Conservation (phyloP, 2,888 invertebrate genomes). For the Thera britannica region DNA sequence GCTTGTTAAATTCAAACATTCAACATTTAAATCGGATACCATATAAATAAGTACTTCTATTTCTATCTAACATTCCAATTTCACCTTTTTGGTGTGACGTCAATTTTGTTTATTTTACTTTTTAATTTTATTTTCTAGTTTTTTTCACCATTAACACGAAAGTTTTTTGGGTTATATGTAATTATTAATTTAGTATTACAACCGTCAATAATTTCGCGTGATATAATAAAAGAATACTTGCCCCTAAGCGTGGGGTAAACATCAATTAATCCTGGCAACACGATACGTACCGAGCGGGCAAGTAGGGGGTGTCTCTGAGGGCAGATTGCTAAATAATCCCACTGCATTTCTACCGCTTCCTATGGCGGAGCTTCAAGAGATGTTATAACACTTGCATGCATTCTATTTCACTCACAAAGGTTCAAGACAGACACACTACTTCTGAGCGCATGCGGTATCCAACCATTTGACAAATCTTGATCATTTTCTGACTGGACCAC, state of each 20-base stretch:
- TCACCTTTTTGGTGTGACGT: not conserved
- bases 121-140: not conserved
- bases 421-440: not conserved
- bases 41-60: no score
- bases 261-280: constrained; percentile 82
- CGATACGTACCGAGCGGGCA: constrained; percentile 63
- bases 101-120: not conserved
- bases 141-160: constrained; percentile 42
- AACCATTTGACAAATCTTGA: not conserved
- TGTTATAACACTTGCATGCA: not conserved
- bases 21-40: no score
- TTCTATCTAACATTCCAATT: no score
- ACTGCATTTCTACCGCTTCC: constrained; percentile 80
- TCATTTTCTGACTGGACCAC: not conserved
- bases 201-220: constrained; percentile 74
- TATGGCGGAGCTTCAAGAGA: constrained; percentile 52
- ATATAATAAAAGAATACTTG: constrained; percentile 72
- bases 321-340: constrained; percentile 79
- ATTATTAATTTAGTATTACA: constrained; percentile 77
- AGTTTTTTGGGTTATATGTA: constrained; percentile 51
- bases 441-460: not conserved
- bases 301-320: constrained; percentile 58
- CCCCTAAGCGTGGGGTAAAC: constrained; percentile 71
- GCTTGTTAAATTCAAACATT: not conserved
- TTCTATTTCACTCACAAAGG: constrained; percentile 1